Evolutionary conservation across 2,888 invertebrate species (phyloP), one percentile per base, ranked within the genome.

Genomic region (Ichneumoninae sp.): DNA sequence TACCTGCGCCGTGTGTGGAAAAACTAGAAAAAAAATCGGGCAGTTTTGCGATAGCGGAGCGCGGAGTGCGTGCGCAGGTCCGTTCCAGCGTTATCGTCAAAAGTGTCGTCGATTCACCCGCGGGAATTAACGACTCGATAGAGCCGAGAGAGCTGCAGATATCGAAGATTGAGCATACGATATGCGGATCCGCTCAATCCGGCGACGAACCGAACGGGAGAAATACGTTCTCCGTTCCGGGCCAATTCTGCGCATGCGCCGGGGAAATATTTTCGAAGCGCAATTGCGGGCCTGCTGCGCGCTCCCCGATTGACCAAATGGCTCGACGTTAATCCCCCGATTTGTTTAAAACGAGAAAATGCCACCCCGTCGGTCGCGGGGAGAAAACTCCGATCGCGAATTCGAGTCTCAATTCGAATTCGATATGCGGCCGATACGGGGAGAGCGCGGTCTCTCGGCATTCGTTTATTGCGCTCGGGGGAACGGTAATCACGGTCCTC

Each of bases 301-400:
- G 22, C 65, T 30, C 50, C 74, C 47, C 69, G 72, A 69, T 74
- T 54, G 62, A 50, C 69, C 77, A 84, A 84, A 80, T 78, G 80
- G 80, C 69, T 74, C 84, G 80, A 68, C 77, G 84, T 78, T 84
- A 84, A 84, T 84, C 80, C 80, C 65, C 44, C 77, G 70, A 78
- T 81, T 81, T 84, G 80, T 84, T 72, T 65, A 65, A 81, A 84
- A 84, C 84, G 74, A 19, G 65, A 66, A 78, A 80, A 74, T 52
- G 40, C 22, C 65, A 19, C 22, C 22, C 8, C 36, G 13, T 36
- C 22, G 50, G 22, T 50, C 19, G 10, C 50, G 7, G 66, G 3
- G 13, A 71, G 44, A 16, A 33, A 68, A 80, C 33, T 52, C 71
- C 66, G 22, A 19, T 69, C 33, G 69, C 62, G 62, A 44, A 30